Evolutionary conservation across 2,797 vertebrate genomes (phyloP).

Genomic region (Tokudaia tokunoshimensis): DNA sequence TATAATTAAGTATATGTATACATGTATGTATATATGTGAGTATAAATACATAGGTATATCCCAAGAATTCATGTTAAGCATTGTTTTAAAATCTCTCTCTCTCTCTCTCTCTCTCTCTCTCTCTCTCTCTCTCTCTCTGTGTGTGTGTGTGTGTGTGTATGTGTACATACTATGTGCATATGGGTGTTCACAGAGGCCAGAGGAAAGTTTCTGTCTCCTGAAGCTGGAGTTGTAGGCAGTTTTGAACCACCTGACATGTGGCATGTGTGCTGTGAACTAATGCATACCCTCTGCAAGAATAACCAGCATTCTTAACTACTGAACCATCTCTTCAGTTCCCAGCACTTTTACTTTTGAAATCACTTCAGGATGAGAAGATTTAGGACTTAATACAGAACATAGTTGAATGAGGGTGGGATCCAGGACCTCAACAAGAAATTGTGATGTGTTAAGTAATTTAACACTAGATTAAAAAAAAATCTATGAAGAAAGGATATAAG

Average conservation of each 20-base stretch:
- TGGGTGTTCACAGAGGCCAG: background rate
- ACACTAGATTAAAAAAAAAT: background rate
- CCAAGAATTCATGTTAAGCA: background rate
- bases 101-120: too few species aligned
- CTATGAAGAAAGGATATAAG: background rate
- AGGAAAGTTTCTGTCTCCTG: background rate
- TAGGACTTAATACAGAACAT: background rate
- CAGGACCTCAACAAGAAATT: background rate
- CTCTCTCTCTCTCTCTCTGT: background rate
- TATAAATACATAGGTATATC: background rate
- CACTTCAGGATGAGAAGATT: background rate
- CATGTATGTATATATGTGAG: background rate
- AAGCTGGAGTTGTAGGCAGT: background rate
- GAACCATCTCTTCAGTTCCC: background rate
- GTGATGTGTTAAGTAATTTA: background rate
- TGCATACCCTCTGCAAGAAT: background rate
- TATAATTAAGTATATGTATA: background rate
- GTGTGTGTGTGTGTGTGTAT: background rate
- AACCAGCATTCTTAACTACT: background rate
- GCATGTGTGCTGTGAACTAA: background rate
- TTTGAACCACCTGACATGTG: background rate
- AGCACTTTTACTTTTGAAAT: background rate
- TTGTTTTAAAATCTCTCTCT: background rate
- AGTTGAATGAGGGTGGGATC: background rate
- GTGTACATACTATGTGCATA: background rate